These are phyloP conservation scores for Megalurothrips usitatus DNA, from an alignment of 2,888 invertebrate genomes.

Conservation along the genomic window DNA sequence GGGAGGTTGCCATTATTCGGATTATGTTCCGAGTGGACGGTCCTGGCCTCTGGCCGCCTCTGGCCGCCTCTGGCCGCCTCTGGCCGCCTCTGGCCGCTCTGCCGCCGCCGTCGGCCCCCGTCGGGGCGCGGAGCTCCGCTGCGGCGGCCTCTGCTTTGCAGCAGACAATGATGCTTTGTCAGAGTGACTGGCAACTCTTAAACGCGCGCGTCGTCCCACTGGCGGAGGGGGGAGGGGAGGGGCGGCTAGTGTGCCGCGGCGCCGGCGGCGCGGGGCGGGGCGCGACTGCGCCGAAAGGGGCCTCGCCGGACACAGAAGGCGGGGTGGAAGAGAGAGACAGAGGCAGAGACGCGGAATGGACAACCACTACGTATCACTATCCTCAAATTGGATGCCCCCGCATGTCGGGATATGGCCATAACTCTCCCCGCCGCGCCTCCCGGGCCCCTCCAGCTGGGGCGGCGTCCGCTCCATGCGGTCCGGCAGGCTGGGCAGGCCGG, in stretches of 20 bases:
- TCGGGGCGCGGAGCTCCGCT: background rate
- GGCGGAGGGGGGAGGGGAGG: background rate
- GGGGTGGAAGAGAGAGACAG: too few relatives aligned
- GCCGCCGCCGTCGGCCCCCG: too few relatives aligned
- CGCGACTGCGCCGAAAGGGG: too few relatives aligned
- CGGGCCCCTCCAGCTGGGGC: background rate
- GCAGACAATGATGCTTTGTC: slow-evolving; percentile 26
- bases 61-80: too few relatives aligned
- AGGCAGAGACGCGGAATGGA: too few relatives aligned
- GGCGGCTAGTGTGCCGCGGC: too few relatives aligned
- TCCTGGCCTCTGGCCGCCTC: background rate
- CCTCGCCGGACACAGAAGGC: too few relatives aligned
- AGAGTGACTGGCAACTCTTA: slow-evolving; percentile 22
- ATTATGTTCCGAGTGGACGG: slow-evolving; percentile 19
- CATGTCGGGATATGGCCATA: slow-evolving; percentile 13
- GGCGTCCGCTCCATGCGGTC: too few relatives aligned
- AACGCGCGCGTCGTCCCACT: background rate
- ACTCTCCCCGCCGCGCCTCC: background rate
- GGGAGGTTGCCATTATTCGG: slow-evolving; percentile 14
- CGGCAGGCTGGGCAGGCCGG: background rate
- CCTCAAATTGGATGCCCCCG: slow-evolving; percentile 5
- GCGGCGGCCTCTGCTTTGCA: background rate
- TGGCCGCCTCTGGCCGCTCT: too few relatives aligned
- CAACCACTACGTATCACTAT: background rate
- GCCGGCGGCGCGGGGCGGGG: too few relatives aligned